Evolutionary conservation across 2,888 invertebrate species (phyloP).

Genomic region (Amiota mariae): DNA sequence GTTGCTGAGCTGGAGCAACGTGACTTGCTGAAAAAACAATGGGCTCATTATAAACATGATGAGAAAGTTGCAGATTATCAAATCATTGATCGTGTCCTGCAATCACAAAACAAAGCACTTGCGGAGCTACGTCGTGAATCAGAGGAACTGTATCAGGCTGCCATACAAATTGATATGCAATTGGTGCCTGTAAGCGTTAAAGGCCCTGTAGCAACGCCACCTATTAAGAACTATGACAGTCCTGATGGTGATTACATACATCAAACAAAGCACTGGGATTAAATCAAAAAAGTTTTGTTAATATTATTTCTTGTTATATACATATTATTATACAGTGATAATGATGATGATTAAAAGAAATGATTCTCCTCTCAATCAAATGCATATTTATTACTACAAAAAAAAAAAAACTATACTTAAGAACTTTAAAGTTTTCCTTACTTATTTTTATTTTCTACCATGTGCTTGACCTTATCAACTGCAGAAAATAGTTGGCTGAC

Average conservation of each 20-base stretch:
- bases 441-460: too few species aligned
- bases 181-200: conserved; percentile 80
- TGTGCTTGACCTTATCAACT: too few species aligned
- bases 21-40: conserved; percentile 81
- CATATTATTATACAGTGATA: neutral
- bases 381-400: too few species aligned
- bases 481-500: too few species aligned
- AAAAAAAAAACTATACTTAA: too few species aligned
- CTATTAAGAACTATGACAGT: conserved; percentile 84
- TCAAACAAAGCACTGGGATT: conserved; percentile 85
- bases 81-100: conserved; percentile 80
- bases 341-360: neutral
- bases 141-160: conserved; percentile 89
- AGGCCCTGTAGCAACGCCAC: conserved; percentile 89
- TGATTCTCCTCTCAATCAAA: neutral
- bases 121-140: conserved; percentile 86
- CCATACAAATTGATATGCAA: conserved; percentile 84
- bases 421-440: too few species aligned
- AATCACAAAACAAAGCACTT: conserved; percentile 85
- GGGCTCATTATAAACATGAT: conserved; percentile 81
- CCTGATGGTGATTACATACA: conserved; percentile 95
- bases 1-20: conserved; percentile 79
- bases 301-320: neutral
- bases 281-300: conserved; percentile 45
- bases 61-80: conserved; percentile 80